These are phyloP conservation scores for Aegotheles bennettii DNA, from an alignment of 2,113 vertebrate species.

Conservation along the genomic window DNA sequence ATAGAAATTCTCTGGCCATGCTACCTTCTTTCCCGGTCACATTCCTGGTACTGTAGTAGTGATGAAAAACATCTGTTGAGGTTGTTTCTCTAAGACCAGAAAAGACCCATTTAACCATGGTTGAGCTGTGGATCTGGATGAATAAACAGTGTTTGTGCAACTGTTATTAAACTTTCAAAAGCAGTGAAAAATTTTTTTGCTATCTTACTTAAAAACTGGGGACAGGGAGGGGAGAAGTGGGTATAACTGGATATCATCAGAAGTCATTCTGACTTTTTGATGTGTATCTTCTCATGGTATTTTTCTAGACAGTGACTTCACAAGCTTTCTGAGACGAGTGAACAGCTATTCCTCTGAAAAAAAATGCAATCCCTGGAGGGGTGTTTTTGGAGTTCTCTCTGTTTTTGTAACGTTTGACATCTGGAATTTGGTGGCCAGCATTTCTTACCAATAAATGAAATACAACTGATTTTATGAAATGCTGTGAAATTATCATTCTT, in stretches of 20 bases:
- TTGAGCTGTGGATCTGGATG: background rate
- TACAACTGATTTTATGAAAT: background rate
- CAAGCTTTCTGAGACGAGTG: background rate
- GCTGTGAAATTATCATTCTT: background rate
- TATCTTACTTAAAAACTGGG: background rate
- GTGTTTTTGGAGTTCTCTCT: background rate
- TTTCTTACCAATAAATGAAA: background rate
- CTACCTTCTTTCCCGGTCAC: background rate
- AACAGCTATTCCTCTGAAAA: background rate
- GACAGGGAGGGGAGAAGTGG: background rate
- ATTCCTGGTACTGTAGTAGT: background rate
- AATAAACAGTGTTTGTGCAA: background rate
- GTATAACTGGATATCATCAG: background rate
- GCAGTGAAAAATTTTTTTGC: background rate
- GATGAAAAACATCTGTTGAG: conserved; percentile 30
- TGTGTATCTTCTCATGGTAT: background rate
- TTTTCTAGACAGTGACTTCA: background rate
- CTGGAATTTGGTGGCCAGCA: background rate
- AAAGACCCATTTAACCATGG: background rate
- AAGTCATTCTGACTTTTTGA: background rate
- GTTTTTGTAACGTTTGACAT: background rate
- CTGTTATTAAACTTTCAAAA: conserved; percentile 20
- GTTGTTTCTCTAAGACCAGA: background rate
- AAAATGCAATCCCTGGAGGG: background rate
- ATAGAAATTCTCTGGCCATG: background rate